Evolutionary conservation across 1,140 invertebrate genomes (phyloP).

Genomic region (Heterodera schachtii): DNA sequence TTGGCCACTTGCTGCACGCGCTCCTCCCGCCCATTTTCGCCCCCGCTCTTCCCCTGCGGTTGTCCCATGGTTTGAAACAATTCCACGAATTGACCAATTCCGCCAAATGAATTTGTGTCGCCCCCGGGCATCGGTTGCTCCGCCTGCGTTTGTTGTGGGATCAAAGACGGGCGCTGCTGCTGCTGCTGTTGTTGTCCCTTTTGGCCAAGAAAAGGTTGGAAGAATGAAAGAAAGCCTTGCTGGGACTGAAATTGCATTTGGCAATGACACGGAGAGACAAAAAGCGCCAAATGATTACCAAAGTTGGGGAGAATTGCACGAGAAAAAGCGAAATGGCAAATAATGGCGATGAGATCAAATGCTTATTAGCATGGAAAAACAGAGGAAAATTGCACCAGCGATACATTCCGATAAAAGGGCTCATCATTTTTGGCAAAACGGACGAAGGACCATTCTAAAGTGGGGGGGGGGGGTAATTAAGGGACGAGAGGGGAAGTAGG

Average conservation of each 20-base stretch:
- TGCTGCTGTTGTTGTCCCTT: conserved; percentile 5
- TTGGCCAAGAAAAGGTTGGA: conserved; percentile 18
- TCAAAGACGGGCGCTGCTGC: neutral
- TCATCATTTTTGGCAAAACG: conserved; percentile 6
- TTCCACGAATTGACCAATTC: conserved; percentile 30
- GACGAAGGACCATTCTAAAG: neutral
- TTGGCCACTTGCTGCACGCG: conserved; percentile 24
- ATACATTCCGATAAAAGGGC: neutral
- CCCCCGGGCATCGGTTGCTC: neutral
- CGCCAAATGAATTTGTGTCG: conserved; percentile 7
- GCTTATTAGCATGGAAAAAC: neutral
- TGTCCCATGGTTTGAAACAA: conserved; percentile 17
- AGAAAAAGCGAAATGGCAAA: neutral
- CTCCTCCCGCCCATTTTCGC: neutral
- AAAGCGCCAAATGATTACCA: neutral
- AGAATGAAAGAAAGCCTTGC: conserved; percentile 26
- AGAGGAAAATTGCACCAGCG: neutral
- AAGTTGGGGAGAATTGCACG: neutral
- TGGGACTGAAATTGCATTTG: conserved; percentile 1
- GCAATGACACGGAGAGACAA: neutral
- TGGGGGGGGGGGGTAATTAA: neutral
- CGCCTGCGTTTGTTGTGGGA: neutral
- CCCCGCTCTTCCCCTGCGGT: neutral
- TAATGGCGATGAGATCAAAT: neutral
- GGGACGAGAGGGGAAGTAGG: neutral